Conservation (phyloP, 2,888 invertebrate genomes). For the Creontiades dilutus region DNA sequence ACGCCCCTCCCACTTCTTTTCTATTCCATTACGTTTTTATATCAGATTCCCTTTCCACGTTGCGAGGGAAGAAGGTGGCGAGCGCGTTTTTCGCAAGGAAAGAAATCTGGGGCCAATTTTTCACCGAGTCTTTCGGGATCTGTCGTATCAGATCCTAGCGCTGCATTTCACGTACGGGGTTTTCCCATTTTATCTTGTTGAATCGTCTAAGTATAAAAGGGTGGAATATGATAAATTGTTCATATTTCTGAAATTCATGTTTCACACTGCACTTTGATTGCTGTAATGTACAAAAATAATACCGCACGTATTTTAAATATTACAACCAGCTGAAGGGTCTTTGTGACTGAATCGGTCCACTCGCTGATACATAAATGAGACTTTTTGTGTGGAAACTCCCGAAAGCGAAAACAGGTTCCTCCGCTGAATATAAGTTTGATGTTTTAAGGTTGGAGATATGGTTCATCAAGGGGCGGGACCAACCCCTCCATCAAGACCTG, state of each 20-base stretch:
- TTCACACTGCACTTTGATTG: too few relatives aligned
- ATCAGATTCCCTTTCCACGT: not conserved
- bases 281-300: too few relatives aligned
- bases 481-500: too few relatives aligned
- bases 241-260: not conserved
- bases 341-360: too few relatives aligned
- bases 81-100: not conserved
- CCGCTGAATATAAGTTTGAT: too few relatives aligned
- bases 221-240: not conserved
- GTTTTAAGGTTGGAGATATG: too few relatives aligned
- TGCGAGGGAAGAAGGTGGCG: not conserved
- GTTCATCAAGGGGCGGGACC: too few relatives aligned
- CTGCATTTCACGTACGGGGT: not conserved
- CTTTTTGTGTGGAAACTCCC: too few relatives aligned
- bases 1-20: not conserved
- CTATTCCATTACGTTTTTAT: conserved; percentile 39
- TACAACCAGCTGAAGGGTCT: too few relatives aligned
- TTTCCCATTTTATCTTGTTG: not conserved
- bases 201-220: not conserved
- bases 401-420: too few relatives aligned
- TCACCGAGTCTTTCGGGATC: not conserved
- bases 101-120: conserved; percentile 17
- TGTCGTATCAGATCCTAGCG: not conserved
- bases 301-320: too few relatives aligned
- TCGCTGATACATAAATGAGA: too few relatives aligned